Evolutionary conservation across 1,140 invertebrate species (phyloP), one percentile per base, ranked within the genome.

Genomic region (Brachionus calyciflorus): DNA sequence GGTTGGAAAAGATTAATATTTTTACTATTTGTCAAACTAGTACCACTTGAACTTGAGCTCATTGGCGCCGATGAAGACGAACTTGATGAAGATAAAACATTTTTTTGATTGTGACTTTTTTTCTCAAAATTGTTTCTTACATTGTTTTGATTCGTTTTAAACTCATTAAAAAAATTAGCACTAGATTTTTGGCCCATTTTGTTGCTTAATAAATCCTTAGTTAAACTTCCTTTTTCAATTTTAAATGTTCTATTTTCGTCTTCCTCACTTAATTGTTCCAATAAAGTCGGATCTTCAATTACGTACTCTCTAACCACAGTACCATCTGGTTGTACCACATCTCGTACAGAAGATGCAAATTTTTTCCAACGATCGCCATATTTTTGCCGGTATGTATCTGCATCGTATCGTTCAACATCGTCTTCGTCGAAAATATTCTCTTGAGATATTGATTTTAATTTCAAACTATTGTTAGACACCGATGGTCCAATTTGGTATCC

Each of bases 361-460:
- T 76, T 63, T 26, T 76, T 76, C 73, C 73, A 76, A 30, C 40
- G 28, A 12, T 76, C 53, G 2, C 73, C 73, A 30, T 76, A 76
- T 48, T 57, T 55, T 48, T 76, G 49, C 4, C 53, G 21, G 30
- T 76, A 76, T 17, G 24, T 28, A 33, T 55, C 37, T 14, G 73
- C 73, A 26, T 76, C 73, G 37, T 46, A 55, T 30, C 73, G 12
- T 41, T 55, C 40, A 0, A 60, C 53, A 19, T 76, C 51, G n/a
- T 76, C 41, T 44, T 76, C 73, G 10, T 55, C 51, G 33, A 76
- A 76, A 40, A 76, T 76, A 24, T 57, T 49, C 21, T 76, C 53
- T 44, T 65, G 40, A 9, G 60, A 65, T 19, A 21, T 21, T 7
- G 33, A 65, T 37, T n/a, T 60, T n/a, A 60, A 14, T 28, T 40